phyloP scores from a whole-genome alignment of 2,797 vertebrate species.

The Tenualosa thibaudeaui region DNA sequence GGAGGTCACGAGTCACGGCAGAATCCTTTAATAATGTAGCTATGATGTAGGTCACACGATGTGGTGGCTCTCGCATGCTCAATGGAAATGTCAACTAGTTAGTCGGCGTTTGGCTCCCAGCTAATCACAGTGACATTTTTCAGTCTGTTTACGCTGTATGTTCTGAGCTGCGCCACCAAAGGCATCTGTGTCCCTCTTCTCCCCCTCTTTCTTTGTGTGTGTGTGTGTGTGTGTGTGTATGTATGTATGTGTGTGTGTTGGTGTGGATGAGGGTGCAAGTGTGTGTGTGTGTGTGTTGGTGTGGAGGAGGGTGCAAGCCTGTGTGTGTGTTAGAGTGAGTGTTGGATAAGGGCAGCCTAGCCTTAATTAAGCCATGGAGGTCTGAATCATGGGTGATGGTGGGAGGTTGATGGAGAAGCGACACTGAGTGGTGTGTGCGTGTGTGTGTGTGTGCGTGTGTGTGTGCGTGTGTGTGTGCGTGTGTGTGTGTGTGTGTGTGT shows the following conservation, averaged over 20 bases:
- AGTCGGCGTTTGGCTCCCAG: conserved; percentile 37
- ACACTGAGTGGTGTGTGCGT: conserved; percentile 10
- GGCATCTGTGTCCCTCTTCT: neutral
- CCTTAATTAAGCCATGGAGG: conserved; percentile 50
- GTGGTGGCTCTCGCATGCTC: conserved; percentile 30
- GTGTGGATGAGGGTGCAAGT: no score
- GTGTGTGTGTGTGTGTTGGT: conserved; percentile 5
- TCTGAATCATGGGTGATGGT: conserved; percentile 46
- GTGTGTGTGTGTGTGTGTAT: neutral
- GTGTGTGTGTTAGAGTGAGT: conserved; percentile 35
- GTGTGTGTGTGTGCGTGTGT: neutral
- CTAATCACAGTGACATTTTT: conserved; percentile 55
- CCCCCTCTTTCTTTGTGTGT: no score
- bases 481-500: conserved; percentile 12
- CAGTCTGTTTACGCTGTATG: conserved; percentile 29
- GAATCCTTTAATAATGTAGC: neutral
- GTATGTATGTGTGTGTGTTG: neutral
- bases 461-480: conserved; percentile 18
- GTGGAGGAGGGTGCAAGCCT: neutral
- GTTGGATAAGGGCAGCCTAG: conserved; percentile 39
- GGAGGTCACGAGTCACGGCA: neutral
- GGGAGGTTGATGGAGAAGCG: conserved; percentile 10
- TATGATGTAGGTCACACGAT: neutral
- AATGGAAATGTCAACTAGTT: conserved; percentile 49
- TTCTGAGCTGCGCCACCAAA: neutral